Conservation (phyloP, 1,140 invertebrate species). For the Anastatus disparis region DNA sequence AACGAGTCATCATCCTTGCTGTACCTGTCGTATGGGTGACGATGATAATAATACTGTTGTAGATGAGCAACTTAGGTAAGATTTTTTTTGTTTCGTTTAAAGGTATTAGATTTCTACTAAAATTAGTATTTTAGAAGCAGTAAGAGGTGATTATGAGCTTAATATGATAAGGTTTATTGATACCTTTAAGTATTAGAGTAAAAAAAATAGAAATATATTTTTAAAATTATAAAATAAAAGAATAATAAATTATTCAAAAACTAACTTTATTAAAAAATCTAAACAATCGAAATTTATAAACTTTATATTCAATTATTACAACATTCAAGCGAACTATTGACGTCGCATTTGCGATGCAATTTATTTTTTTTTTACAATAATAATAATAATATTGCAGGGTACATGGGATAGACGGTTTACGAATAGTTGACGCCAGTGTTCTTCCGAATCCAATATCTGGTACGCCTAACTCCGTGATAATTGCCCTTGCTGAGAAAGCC, state of each 20-base stretch:
- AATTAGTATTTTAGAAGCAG: too few relatives aligned
- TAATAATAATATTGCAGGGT: slow-evolving; percentile 66
- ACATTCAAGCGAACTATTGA: slow-evolving; percentile 44
- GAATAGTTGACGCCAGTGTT: slow-evolving; percentile 79
- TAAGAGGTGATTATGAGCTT: neutral
- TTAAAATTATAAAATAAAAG: neutral
- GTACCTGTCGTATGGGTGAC: slow-evolving; percentile 74
- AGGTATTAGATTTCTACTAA: neutral
- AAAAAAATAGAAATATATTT: neutral
- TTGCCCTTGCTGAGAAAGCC: slow-evolving; percentile 75
- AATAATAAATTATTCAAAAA: slow-evolving; percentile 7
- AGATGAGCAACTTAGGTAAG: slow-evolving; percentile 69
- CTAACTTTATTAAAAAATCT: slow-evolving; percentile 42
- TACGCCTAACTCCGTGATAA: slow-evolving; percentile 75
- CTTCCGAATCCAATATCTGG: slow-evolving; percentile 76
- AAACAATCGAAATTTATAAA: slow-evolving; percentile 36
- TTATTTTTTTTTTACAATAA: neutral
- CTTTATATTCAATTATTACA: slow-evolving; percentile 26
- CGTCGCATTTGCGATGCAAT: neutral
- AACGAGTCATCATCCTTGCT: slow-evolving; percentile 76
- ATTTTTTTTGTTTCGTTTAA: too few relatives aligned
- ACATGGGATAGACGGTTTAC: slow-evolving; percentile 69
- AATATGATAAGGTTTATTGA: neutral
- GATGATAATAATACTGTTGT: slow-evolving; percentile 65
- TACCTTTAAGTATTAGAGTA: neutral